Percentiles rank a stretch among this genome's conserved stretches.
Evolutionary conservation across 35 echinoderm and acorn worm species (phyloP).

Genomic region (Eucidaris tribuloides): DNA sequence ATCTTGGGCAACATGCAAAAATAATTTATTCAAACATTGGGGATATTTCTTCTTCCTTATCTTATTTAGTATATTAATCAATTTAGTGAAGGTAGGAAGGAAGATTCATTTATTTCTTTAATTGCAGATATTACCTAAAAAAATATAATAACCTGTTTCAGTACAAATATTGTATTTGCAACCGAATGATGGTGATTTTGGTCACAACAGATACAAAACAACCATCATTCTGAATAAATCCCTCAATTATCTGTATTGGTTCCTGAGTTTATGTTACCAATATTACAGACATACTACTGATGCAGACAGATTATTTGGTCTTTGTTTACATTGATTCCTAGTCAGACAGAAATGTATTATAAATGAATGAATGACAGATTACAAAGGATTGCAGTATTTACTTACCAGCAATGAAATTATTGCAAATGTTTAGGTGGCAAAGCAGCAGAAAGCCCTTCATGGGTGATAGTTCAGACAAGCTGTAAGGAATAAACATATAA

Average conservation of each 20-base stretch:
- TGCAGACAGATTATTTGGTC: too few species aligned
- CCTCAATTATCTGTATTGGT: not conserved
- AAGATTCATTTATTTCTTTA: too few species aligned
- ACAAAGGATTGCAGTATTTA: not conserved
- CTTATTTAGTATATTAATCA: too few species aligned
- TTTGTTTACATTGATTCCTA: not conserved
- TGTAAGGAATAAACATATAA: not conserved
- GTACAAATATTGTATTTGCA: too few species aligned
- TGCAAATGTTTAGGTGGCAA: not conserved
- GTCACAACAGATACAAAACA: too few species aligned
- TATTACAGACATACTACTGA: not conserved
- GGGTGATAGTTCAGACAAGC: not conserved
- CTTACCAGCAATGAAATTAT: slow-evolving; percentile 13
- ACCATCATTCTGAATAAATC: not conserved
- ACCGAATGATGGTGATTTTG: too few species aligned
- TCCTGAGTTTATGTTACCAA: not conserved
- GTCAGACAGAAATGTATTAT: not conserved
- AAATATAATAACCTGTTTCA: too few species aligned
- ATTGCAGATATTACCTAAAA: too few species aligned
- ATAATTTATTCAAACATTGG: too few species aligned
- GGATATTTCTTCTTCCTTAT: too few species aligned
- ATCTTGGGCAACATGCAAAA: too few species aligned
- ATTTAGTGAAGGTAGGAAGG: too few species aligned
- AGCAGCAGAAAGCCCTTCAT: not conserved
- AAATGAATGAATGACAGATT: not conserved